Percentiles rank a stretch among this genome's conserved stretches.
Evolutionary conservation across 2,113 vertebrate genomes (phyloP).

Genomic region (Perca flavescens): DNA sequence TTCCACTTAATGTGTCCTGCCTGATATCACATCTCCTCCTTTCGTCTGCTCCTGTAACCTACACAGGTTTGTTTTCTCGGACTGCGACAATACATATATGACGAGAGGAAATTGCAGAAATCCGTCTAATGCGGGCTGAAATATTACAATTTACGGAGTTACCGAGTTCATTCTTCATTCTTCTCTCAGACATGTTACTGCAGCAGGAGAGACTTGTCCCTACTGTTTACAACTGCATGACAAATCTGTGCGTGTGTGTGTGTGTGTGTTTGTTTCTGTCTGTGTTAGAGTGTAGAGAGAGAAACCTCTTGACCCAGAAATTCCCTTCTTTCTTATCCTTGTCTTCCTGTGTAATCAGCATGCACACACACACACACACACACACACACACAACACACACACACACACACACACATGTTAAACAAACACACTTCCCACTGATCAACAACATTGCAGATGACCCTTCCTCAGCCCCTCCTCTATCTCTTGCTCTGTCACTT

Average conservation of each 20-base stretch:
- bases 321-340: conserved; percentile 29
- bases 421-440: conserved; percentile 28
- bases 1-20: neutral
- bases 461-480: conserved; percentile 45
- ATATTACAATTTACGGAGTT: conserved; percentile 59
- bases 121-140: conserved; percentile 42
- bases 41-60: neutral
- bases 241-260: conserved; percentile 34
- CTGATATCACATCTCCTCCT: neutral
- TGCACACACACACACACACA: neutral
- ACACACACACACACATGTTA: conserved; percentile 23
- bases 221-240: conserved; percentile 52
- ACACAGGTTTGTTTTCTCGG: neutral
- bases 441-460: conserved; percentile 53
- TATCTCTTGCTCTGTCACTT: neutral
- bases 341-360: conserved; percentile 46
- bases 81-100: conserved; percentile 33
- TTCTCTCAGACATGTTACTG: conserved; percentile 28
- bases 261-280: conserved; percentile 15
- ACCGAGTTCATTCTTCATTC: conserved; percentile 47
- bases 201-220: conserved; percentile 42
- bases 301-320: conserved; percentile 60
- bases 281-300: neutral
- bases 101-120: conserved; percentile 63
- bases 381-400: neutral